Conservation (phyloP, 2,888 invertebrate species). For the Drosophila meridiana region DNA sequence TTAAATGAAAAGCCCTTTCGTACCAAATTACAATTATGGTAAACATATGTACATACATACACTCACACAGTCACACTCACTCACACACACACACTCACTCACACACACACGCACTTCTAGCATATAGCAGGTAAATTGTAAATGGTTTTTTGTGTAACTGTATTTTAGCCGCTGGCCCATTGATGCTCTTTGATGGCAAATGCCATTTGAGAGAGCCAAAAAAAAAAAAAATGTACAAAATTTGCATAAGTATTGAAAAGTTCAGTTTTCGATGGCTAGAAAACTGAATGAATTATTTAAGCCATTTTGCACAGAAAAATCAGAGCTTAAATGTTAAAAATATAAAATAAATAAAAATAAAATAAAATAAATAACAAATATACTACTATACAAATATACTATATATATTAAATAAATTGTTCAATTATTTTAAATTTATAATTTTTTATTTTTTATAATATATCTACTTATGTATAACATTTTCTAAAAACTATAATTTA, state of each 20-base stretch:
- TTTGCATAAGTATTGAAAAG: constrained; percentile 41
- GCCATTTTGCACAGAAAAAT: neutral
- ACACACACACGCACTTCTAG: neutral
- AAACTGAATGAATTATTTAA: neutral
- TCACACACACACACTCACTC: constrained; percentile 2
- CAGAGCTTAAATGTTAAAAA: neutral
- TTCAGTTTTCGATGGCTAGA: neutral
- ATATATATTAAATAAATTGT: no score
- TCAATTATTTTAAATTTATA: no score
- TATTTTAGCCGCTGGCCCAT: constrained; percentile 48
- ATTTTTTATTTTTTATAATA: no score
- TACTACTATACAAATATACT: no score
- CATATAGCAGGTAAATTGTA: constrained; percentile 13
- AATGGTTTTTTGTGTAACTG: constrained; percentile 37
- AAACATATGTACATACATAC: constrained; percentile 35
- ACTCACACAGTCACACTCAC: constrained; percentile 1
- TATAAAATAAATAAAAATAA: neutral
- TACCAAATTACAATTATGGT: constrained; percentile 73
- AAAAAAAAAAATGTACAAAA: constrained; percentile 27
- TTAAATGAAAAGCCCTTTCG: constrained; percentile 73
- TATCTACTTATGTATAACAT: no score
- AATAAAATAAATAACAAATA: no score
- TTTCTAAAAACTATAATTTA: no score
- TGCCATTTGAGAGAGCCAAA: neutral
- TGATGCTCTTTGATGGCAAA: constrained; percentile 49